These are phyloP conservation scores for Pyrochroa serraticornis DNA, from an alignment of 2,888 invertebrate species.

Conservation along the genomic window DNA sequence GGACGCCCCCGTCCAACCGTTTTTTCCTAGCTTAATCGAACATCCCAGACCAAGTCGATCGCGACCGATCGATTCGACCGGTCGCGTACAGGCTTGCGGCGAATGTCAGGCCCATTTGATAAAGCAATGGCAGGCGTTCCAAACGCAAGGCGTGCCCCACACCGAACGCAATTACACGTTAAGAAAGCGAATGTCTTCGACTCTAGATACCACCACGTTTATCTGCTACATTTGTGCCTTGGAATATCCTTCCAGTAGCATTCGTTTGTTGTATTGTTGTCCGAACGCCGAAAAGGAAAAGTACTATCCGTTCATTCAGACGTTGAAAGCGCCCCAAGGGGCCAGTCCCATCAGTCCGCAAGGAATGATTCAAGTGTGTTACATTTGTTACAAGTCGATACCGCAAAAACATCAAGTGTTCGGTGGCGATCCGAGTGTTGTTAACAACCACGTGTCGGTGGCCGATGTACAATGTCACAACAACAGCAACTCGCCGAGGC, in stretches of 20 bases:
- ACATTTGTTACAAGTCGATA: constrained; percentile 83
- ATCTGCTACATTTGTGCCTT: constrained; percentile 90
- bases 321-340: constrained; percentile 79
- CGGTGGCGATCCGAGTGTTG: constrained; percentile 55
- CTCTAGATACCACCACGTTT: constrained; percentile 72
- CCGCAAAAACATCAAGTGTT: constrained; percentile 78
- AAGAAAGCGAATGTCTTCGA: constrained; percentile 74
- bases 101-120: constrained; percentile 85
- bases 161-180: constrained; percentile 81
- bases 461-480: constrained; percentile 53
- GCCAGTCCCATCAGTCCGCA: constrained; percentile 89
- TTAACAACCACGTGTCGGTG: constrained; percentile 54
- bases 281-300: constrained; percentile 85
- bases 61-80: constrained; percentile 80
- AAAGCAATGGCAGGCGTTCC: constrained; percentile 83
- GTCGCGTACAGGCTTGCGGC: constrained; percentile 78
- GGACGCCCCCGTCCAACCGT: constrained; percentile 62
- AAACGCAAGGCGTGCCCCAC: constrained; percentile 71
- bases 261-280: constrained; percentile 83
- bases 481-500: constrained; percentile 54
- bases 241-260: constrained; percentile 78
- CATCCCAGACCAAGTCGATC: constrained; percentile 87
- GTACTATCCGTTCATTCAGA: constrained; percentile 87
- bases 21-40: constrained; percentile 77
- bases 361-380: constrained; percentile 89